Evolutionary conservation across 2,113 vertebrate genomes (phyloP).

Genomic region (Ciconia maguari): DNA sequence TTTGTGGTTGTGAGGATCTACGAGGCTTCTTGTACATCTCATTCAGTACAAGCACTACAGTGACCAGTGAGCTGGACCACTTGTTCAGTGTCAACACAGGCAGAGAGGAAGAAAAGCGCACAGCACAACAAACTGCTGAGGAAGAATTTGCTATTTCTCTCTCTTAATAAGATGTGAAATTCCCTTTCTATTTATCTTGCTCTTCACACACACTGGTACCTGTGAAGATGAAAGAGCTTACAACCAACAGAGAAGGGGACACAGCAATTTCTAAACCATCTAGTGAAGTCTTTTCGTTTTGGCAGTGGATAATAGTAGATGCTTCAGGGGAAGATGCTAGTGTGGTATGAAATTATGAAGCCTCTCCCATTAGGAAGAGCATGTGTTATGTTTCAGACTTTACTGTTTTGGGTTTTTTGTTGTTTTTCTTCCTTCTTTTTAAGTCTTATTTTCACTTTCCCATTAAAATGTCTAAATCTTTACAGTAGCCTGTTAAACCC

Average conservation of each 20-base stretch:
- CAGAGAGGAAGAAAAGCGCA: neutral
- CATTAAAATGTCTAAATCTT: neutral
- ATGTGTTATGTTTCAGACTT: neutral
- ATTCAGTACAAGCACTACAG: neutral
- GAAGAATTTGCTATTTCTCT: neutral
- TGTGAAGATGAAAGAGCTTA: neutral
- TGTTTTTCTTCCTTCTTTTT: fast-evolving
- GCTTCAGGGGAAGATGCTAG: neutral
- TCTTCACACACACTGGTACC: neutral
- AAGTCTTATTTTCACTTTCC: neutral
- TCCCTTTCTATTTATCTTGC: neutral
- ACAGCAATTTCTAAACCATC: neutral
- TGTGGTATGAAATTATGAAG: neutral
- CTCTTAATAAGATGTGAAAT: neutral
- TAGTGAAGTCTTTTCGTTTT: neutral
- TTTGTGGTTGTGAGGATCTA: neutral
- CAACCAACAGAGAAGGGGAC: neutral
- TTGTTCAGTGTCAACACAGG: neutral
- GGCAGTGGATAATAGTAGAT: neutral
- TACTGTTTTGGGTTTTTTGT: neutral
- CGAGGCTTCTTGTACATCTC: neutral
- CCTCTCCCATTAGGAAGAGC: neutral
- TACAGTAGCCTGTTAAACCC: neutral
- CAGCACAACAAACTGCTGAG: neutral
- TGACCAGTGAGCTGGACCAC: neutral